phyloP scores from a whole-genome alignment of 2,113 vertebrate species.

The Crotophaga sulcirostris region DNA sequence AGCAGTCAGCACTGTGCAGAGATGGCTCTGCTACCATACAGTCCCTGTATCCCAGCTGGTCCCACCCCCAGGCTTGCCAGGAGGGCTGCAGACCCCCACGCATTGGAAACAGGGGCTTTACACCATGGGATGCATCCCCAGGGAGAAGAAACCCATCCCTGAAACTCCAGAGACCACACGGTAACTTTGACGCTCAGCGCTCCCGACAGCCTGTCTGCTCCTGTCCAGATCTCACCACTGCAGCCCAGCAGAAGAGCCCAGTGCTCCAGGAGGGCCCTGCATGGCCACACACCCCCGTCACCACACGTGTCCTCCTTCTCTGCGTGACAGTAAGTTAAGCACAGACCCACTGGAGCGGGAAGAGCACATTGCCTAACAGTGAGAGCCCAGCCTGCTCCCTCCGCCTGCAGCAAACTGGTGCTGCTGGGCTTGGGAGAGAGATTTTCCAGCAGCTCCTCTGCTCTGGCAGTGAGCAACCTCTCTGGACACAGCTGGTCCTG shows the following conservation, averaged over 20 bases:
- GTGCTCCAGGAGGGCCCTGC: not conserved
- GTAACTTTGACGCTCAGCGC: not conserved
- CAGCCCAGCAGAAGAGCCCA: not conserved
- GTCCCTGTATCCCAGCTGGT: not conserved
- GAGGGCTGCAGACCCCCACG: not conserved
- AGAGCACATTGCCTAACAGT: not conserved
- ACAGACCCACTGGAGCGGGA: not conserved
- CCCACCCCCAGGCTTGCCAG: not conserved
- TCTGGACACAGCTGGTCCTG: not conserved
- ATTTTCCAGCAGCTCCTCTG: not conserved
- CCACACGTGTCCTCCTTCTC: not conserved
- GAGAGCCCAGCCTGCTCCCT: not conserved
- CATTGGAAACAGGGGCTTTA: not conserved
- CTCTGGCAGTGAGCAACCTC: not conserved
- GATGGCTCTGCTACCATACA: fast-evolving
- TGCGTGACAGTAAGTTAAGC: fast-evolving
- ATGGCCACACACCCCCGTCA: not conserved
- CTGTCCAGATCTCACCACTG: not conserved
- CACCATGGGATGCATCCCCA: not conserved
- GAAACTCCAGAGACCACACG: not conserved
- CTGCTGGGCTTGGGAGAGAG: not conserved
- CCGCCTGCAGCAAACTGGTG: not conserved
- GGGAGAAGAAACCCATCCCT: not conserved
- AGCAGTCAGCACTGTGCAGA: fast-evolving
- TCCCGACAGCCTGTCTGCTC: not conserved